Percentiles rank a stretch among this genome's conserved stretches.
phyloP scores from a whole-genome alignment of 1,140 invertebrate species.

The Aphelenchoides fujianensis region DNA sequence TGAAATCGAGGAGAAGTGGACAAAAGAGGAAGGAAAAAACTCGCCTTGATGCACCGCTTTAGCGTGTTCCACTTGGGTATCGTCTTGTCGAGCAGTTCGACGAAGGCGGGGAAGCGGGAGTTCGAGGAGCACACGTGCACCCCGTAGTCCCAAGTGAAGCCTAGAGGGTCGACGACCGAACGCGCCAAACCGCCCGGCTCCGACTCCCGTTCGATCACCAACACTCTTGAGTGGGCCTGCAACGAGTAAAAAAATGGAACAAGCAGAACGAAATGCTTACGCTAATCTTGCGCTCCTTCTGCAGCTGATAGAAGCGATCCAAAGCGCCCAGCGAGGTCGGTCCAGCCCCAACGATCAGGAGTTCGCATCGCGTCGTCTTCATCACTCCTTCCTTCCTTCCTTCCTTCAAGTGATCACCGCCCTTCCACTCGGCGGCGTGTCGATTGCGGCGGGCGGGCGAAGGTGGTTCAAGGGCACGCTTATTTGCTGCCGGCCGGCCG shows the following conservation, averaged over 20 bases:
- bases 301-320: background rate
- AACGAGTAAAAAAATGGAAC: background rate
- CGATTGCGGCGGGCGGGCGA: too few species aligned
- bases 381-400: too few species aligned
- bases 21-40: background rate
- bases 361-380: slow-evolving; percentile 4
- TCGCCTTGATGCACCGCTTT: background rate
- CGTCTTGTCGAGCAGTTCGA: slow-evolving; percentile 31
- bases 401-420: too few species aligned
- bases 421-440: too few species aligned
- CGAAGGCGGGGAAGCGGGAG: slow-evolving; percentile 31
- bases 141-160: slow-evolving; percentile 46
- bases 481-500: too few species aligned
- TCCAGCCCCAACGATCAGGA: background rate
- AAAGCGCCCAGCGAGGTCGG: slow-evolving; percentile 4
- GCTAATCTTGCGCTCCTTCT: background rate
- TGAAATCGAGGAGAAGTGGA: slow-evolving; percentile 8
- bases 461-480: too few species aligned
- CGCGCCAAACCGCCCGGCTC: slow-evolving; percentile 41
- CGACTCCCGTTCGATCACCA: slow-evolving; percentile 32
- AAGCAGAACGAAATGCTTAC: background rate
- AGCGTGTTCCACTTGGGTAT: slow-evolving; percentile 37
- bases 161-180: slow-evolving; percentile 31
- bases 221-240: slow-evolving; percentile 8
- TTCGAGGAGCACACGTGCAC: slow-evolving; percentile 41